Base-by-base conservation (phyloP, 2,113 vertebrate genomes). In the Phaethornis superciliosus region DNA sequence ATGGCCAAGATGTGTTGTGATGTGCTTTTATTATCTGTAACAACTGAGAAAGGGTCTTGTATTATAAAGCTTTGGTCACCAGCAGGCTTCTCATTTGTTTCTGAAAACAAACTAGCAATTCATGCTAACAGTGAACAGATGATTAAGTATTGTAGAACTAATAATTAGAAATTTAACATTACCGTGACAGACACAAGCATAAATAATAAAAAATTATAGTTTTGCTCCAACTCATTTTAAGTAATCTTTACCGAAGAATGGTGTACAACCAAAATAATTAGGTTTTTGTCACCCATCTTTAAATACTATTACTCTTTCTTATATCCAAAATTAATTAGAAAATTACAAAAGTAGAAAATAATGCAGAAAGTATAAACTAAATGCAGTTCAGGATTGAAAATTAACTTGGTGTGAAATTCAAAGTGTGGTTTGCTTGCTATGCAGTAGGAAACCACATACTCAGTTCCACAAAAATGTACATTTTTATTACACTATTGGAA, bases 11-110 rank as follows among this genome's bases (percentile, higher is more conserved):
- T 54, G 51, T 86, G 93, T 69, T 92, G 78, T 51, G 58, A 95
- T 91, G 62, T 92, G 68, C n/a, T 97, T 97, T 97, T 95, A 94
- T 90, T 81, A 93, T 88, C 94, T 97, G 37, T 90, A 97, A 94
- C 42, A 68, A 82, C 40, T 82, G 62, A 88, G 46, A 90, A 74
- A 96, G 75, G 95, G 58, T 28, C 77, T 59, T 85, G 14, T 58
- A 92, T 85, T 85, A 88, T 27, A 95, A 78, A 94, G 40, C 77
- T 89, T 87, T 2, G 1, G 56, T 87, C 65, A 93, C 27, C 75
- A 82, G 40, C n/a, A 84, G 37, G n/a, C 15, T 91, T 94, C 91
- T 71, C 60, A 94, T 54, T 93, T 64, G 87, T 86, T 95, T 94
- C 23, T 95, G 30, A 96, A 97, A 96, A 90, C 27, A 95, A 90